Evolutionary conservation across 2,113 vertebrate species (phyloP).

Genomic region (Lophochroa leadbeateri): DNA sequence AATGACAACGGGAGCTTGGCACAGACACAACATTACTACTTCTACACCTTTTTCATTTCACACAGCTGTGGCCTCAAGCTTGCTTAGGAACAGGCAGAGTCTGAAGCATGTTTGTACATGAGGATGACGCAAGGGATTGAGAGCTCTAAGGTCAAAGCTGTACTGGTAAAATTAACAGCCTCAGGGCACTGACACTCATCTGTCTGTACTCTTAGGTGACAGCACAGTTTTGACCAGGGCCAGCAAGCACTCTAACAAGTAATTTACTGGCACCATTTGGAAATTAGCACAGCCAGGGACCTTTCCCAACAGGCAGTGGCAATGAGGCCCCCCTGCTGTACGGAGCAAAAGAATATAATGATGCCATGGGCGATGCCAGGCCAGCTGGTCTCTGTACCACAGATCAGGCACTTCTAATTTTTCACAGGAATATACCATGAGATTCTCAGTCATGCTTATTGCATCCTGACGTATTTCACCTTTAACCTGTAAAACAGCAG

Average conservation of each 20-base stretch:
- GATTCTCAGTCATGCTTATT: background rate
- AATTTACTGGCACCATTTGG: background rate
- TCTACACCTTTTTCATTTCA: too few relatives aligned
- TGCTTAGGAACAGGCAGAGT: background rate
- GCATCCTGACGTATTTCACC: background rate
- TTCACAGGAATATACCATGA: background rate
- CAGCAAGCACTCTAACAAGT: background rate
- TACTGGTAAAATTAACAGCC: background rate
- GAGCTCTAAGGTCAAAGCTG: background rate
- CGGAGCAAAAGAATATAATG: background rate
- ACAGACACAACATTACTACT: too few relatives aligned
- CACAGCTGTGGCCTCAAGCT: too few relatives aligned
- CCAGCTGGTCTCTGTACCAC: constrained; percentile 15
- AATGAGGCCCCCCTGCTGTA: background rate
- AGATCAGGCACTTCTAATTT: background rate
- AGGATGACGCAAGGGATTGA: accelerated
- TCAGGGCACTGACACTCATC: background rate
- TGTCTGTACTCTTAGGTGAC: background rate
- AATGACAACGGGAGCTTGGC: too few relatives aligned
- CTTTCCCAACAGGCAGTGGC: background rate
- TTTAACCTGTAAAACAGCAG: background rate
- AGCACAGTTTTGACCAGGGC: background rate
- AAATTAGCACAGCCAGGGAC: background rate
- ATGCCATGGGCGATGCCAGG: background rate
- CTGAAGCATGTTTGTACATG: background rate